Conservation (phyloP, 2,113 vertebrate genomes). For the human region DNA sequence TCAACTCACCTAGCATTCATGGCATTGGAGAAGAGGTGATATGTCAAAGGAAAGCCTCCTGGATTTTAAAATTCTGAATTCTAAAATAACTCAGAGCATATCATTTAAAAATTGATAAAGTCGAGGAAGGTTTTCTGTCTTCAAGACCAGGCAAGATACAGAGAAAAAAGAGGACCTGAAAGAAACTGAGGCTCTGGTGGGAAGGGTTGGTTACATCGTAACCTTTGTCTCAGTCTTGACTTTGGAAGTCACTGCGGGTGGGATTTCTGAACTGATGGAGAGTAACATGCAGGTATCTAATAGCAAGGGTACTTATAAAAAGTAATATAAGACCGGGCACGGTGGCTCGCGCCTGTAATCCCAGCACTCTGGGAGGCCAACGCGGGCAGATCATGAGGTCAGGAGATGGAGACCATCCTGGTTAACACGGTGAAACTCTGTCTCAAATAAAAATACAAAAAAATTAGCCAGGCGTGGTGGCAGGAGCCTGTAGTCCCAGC, state of each 20-base stretch:
- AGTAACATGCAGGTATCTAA: background rate
- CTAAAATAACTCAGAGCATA: background rate
- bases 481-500: too few relatives aligned
- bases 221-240: background rate
- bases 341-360: too few relatives aligned
- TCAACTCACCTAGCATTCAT: background rate
- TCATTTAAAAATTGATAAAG: background rate
- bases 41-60: background rate
- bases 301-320: background rate
- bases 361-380: too few relatives aligned
- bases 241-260: background rate
- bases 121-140: background rate
- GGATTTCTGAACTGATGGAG: background rate
- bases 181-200: background rate
- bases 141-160: background rate
- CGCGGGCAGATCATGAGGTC: too few relatives aligned
- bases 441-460: too few relatives aligned
- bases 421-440: too few relatives aligned
- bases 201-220: background rate
- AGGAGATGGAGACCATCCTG: too few relatives aligned
- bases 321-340: background rate
- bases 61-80: background rate
- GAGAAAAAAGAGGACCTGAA: background rate
- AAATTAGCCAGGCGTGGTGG: too few relatives aligned
- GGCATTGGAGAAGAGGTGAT: background rate